Evolutionary conservation across 1,140 invertebrate species (phyloP).

Genomic region (Panagrolaimus sp.): DNA sequence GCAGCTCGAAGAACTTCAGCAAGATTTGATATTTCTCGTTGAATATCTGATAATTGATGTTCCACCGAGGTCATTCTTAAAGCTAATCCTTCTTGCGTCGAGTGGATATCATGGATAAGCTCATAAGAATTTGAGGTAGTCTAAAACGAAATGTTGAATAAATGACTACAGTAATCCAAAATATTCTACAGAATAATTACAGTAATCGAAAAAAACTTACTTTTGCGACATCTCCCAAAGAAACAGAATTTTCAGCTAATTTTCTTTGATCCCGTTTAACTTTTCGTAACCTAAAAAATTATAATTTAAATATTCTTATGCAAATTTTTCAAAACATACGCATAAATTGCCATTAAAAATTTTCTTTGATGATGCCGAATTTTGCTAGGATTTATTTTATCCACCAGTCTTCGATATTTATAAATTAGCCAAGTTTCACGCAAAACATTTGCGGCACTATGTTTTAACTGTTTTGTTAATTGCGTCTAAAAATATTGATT

Average conservation of each 20-base stretch:
- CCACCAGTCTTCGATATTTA: conserved; percentile 95
- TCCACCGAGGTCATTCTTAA: conserved; percentile 56
- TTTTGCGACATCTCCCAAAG: conserved; percentile 99
- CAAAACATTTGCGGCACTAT: conserved; percentile 96
- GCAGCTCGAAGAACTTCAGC: conserved; percentile 36
- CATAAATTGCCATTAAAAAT: conserved; percentile 97
- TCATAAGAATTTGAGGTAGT: conserved; percentile 55
- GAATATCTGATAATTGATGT: conserved; percentile 54
- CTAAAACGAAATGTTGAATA: conserved; percentile 33
- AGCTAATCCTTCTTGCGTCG: conserved; percentile 55
- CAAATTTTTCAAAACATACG: conserved; percentile 69
- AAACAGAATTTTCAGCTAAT: conserved; percentile 96
- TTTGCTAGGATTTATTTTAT: conserved; percentile 86
- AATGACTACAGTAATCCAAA: too few relatives aligned
- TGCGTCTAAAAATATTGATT: conserved; percentile 68
- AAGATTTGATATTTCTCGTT: conserved; percentile 36
- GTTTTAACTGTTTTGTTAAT: conserved; percentile 98
- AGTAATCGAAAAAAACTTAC: conserved; percentile 64
- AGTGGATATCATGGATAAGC: conserved; percentile 53
- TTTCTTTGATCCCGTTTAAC: conserved; percentile 99
- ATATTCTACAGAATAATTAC: background rate
- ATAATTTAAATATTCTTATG: conserved; percentile 64
- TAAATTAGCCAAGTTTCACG: conserved; percentile 99
- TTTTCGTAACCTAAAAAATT: conserved; percentile 76
- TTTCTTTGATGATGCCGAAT: conserved; percentile 97